Conservation (phyloP, 2,888 invertebrate species). For the Liopterus haemorrhoidalis region DNA sequence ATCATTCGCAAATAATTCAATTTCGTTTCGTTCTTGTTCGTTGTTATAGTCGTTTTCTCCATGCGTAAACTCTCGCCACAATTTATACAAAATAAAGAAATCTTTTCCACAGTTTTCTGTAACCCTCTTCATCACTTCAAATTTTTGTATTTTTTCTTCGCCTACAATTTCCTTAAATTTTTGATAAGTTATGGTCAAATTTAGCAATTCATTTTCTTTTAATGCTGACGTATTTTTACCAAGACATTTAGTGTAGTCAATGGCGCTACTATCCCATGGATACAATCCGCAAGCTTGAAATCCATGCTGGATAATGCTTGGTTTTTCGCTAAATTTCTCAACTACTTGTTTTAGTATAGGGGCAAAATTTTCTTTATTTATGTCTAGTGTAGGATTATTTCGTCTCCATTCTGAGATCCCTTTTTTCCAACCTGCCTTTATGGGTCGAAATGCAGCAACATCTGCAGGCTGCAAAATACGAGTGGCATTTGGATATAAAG, state of each 20-base stretch:
- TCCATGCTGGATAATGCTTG: conserved; percentile 24
- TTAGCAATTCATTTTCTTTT: not conserved
- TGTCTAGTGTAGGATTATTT: conserved; percentile 29
- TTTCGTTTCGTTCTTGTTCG: too few relatives aligned
- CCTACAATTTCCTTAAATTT: conserved; percentile 9
- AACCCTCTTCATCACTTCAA: too few relatives aligned
- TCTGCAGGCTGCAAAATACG: conserved; percentile 34
- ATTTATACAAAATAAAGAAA: too few relatives aligned
- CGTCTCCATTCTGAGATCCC: conserved; percentile 29
- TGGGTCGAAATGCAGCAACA: conserved; percentile 31
- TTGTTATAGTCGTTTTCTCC: too few relatives aligned
- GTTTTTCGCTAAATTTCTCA: conserved; percentile 1
- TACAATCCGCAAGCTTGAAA: conserved; percentile 32
- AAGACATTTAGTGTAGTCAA: conserved; percentile 24
- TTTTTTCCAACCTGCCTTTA: conserved; percentile 31
- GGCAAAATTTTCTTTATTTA: conserved; percentile 30
- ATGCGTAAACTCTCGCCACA: too few relatives aligned
- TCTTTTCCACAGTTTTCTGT: too few relatives aligned
- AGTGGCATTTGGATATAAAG: conserved; percentile 35
- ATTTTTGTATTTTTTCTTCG: conserved; percentile 4
- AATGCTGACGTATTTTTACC: conserved; percentile 5
- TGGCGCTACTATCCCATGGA: conserved; percentile 30
- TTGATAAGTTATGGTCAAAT: conserved; percentile 3
- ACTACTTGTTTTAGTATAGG: conserved; percentile 29
- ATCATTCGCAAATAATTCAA: too few relatives aligned